A percentile compares a stretch with the other conserved stretches of the same genome.
Evolutionary conservation across 2,113 vertebrate species (phyloP).

Genomic region (Promerops cafer): DNA sequence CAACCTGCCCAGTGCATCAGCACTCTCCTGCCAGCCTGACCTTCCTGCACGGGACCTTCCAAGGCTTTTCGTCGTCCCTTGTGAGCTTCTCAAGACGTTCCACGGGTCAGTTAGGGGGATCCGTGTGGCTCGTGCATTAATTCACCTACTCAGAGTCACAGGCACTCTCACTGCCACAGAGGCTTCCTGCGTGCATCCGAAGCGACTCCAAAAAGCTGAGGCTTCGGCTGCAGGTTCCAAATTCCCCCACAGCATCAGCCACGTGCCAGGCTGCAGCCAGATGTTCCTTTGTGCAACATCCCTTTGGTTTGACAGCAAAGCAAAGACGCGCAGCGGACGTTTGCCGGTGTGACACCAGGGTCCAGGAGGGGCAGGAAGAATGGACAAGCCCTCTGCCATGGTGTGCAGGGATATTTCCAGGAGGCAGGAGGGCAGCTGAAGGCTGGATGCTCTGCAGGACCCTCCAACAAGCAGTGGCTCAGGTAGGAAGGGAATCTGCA

Average conservation of each 20-base stretch:
- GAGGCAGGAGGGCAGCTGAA: not conserved
- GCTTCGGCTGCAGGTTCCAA: not conserved
- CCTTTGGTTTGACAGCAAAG: not conserved
- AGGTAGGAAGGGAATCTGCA: not conserved
- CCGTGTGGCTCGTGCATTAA: not conserved
- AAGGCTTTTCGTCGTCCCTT: not conserved
- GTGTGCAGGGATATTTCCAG: not conserved
- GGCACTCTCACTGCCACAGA: not conserved
- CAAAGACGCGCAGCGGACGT: not conserved
- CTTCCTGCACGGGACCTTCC: not conserved
- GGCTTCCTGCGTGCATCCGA: not conserved
- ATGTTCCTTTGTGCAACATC: not conserved
- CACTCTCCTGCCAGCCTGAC: not conserved
- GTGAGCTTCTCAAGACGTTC: not conserved
- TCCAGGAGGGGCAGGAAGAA: not conserved
- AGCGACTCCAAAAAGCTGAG: not conserved
- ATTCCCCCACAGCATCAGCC: not conserved
- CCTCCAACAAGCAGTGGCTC: not conserved
- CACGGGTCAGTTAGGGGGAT: not conserved
- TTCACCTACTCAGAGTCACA: not conserved
- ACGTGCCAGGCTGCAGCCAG: not conserved
- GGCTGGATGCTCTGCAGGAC: not conserved
- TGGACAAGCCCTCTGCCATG: fast-evolving
- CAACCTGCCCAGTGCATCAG: not conserved
- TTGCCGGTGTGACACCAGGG: not conserved